Evolutionary conservation across 2,797 vertebrate species (phyloP), one percentile per base, ranked within the genome.

Genomic region (Anabas testudineus): DNA sequence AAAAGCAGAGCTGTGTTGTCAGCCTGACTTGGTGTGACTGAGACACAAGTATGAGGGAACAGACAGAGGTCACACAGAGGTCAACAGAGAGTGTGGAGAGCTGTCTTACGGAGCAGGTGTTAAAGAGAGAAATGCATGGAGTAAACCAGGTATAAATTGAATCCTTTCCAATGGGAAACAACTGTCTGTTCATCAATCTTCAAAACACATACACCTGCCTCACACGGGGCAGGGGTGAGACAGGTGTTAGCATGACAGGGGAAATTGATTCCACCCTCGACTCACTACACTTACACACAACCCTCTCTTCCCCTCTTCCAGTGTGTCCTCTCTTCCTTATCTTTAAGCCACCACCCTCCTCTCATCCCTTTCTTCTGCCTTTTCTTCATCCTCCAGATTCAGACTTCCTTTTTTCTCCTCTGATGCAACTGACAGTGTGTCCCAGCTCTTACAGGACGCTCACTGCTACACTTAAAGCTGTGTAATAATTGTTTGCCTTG

Each of bases 61-160:
- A 61, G 83, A 77, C 77, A 80, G 76, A 80, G 85, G 84, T 88
- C 81, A 66, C 8, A 0, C 32, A 45, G 53, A 77, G 83, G 83
- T 83, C 78, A 78, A 56, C 37, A 24, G 45, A 60, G 67, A 2
- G 34, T 54, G 67, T n/a, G n/a, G n/a, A 26, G 48, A 58, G 74
- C 54, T 74, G 71, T 67, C 51, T 34, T 22, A 43, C 2, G 7
- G 14, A 28, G 55, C 47, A 22, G 24, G 48, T 66, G 65, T 37
- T 0, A 51, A 46, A 52, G 45, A 71, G 45, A 41, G 43, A 30
- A 24, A 77, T 41, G 32, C 16, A 61, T 54, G 58, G 19, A 30
- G 77, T 61, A 59, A 66, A 85, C 74, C 63, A 73, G 73, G 45
- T 67, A 86, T 68, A 85, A 83, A 88, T 84, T 49, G 65, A 88